Base-by-base conservation (phyloP, 2,113 vertebrate species). In the Aleadryas rufinucha region DNA sequence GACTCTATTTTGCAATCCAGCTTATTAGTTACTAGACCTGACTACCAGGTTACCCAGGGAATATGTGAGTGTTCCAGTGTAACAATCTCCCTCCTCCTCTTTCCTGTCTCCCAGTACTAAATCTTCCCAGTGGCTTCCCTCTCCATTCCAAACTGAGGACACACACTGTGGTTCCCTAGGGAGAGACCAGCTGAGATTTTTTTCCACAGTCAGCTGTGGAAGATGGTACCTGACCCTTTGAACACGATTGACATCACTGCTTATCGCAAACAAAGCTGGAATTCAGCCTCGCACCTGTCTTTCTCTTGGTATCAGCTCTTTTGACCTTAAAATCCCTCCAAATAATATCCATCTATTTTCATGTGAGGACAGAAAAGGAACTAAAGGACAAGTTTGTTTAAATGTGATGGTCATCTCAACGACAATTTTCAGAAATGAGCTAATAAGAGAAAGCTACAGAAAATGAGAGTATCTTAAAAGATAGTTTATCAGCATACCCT, bases 91-190 rank as follows among this genome's bases (percentile, higher is more conserved):
- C 47, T 83, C 90, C 63, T 87, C 30, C 35, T 21, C 50, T 24
- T 88, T 90, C 74, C 79, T 69, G n/a, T 65, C 50, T 90, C 85
- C 39, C 63, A 33, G 61, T 11, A 72, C 53, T 66, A 83, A 76
- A 88, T 57, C 66, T 74, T 91, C 59, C 59, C 41, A 28, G 42
- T 7, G 0, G 0, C 13, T 15, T 30, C 13, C 4, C 49, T 85
- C 1, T 0, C 13, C 41, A 20, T 76, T 84, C 33, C 2, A 6
- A 80, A 49, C 11, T 0, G 0, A 93, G 56, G 74, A 77, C 30
- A 80, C 23, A 37, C 1, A 2, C 22, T 84, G 54, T 35, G 16
- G 14, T 54, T 93, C 45, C 70, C 68, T 39, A 47, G 21, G 21
- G 52, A 89, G 49, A 79, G 23, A 65, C 16, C 2, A 13, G 33